Conservation (phyloP, 2,797 vertebrate species). For the Rachycentron canadum region DNA sequence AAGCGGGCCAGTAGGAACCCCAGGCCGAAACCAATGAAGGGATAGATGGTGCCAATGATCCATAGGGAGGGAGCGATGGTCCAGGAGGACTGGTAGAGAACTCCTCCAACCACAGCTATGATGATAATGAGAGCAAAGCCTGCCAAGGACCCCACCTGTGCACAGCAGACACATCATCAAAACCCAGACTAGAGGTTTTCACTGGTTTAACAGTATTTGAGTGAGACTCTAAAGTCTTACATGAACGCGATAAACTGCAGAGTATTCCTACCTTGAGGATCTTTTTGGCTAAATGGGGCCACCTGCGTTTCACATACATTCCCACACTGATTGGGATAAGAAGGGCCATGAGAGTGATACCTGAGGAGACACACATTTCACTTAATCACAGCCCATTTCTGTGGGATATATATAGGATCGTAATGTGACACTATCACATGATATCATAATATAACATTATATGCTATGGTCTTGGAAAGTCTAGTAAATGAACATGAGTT, state of each 20-base stretch:
- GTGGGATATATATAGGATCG: background rate
- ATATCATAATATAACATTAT: too few relatives aligned
- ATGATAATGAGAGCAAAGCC: constrained; percentile 89
- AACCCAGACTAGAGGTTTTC: too few relatives aligned
- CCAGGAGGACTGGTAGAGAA: constrained; percentile 96
- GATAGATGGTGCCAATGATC: constrained; percentile 94
- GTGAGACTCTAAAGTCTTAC: too few relatives aligned
- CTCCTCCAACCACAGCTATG: constrained; percentile 91
- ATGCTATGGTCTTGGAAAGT: background rate
- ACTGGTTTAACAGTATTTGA: background rate
- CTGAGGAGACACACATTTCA: constrained; percentile 73
- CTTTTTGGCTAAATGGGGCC: constrained; percentile 89
- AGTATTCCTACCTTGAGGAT: constrained; percentile 90
- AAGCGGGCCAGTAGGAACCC: constrained; percentile 91
- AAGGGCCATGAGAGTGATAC: constrained; percentile 90
- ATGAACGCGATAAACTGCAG: background rate
- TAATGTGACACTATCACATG: too few relatives aligned
- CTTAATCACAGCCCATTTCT: background rate
- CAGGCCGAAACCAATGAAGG: constrained; percentile 88
- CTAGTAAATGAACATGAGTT: background rate
- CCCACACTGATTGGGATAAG: constrained; percentile 90
- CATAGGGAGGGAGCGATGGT: constrained; percentile 90
- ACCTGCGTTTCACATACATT: constrained; percentile 89
- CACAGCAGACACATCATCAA: constrained; percentile 11
- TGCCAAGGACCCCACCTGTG: constrained; percentile 90